Conservation (phyloP, 2,797 vertebrate species). For the Schizopygopsis malacanthus region DNA sequence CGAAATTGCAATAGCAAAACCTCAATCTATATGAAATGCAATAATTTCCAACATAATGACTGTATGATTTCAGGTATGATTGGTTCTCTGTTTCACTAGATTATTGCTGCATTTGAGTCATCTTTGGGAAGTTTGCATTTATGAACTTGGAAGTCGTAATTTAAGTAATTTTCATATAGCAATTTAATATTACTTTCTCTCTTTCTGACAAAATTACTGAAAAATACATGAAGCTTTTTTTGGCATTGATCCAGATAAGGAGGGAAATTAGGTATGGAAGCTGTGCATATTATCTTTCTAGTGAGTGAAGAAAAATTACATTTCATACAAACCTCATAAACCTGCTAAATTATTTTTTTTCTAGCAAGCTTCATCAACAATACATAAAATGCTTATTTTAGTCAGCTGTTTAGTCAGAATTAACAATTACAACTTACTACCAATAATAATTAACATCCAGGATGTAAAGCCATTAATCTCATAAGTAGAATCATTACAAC, state of each 20-base stretch:
- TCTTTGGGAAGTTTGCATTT: background rate
- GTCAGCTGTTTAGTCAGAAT: background rate
- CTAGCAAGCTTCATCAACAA: background rate
- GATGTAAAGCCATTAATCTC: background rate
- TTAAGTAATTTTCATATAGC: background rate
- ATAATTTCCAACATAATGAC: background rate
- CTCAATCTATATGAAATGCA: background rate
- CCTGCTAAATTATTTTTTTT: background rate
- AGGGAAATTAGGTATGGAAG: background rate
- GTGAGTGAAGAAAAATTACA: fast-evolving
- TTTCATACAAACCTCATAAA: background rate
- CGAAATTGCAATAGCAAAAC: background rate
- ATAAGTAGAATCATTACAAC: background rate
- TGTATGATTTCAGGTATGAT: background rate
- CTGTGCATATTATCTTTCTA: background rate
- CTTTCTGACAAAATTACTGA: background rate
- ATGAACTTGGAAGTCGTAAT: background rate
- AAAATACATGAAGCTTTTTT: background rate
- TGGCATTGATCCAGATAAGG: background rate
- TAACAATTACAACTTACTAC: background rate
- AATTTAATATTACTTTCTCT: constrained; percentile 1
- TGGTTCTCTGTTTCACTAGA: background rate
- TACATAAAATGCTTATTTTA: background rate
- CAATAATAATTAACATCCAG: no score
- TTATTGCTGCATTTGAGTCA: background rate